Evolutionary conservation across 2,797 vertebrate species (phyloP).

Genomic region (Florisuga fusca): DNA sequence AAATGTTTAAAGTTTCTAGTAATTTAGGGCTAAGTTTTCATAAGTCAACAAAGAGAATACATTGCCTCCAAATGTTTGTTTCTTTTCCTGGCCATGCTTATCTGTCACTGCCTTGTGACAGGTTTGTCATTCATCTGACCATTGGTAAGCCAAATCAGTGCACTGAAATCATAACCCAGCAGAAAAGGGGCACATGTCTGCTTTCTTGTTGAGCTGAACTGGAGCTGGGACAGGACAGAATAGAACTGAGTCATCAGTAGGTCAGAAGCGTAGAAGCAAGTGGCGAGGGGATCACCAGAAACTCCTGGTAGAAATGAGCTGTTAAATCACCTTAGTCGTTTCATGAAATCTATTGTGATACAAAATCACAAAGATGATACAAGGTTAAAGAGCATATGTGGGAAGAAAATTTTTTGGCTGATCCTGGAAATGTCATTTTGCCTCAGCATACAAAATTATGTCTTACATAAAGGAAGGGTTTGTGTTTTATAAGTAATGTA

Average conservation of each 20-base stretch:
- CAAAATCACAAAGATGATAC: background rate
- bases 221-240: background rate
- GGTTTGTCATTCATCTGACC: background rate
- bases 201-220: background rate
- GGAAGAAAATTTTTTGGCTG: background rate
- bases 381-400: background rate
- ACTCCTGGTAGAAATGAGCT: background rate
- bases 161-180: background rate
- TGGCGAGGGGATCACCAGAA: background rate
- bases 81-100: background rate
- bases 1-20: background rate
- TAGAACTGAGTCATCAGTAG: background rate
- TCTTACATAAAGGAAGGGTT: background rate
- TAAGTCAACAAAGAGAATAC: background rate
- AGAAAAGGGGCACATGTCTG: background rate
- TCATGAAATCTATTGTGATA: background rate
- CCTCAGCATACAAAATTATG: background rate
- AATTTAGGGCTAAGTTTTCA: background rate
- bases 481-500: background rate
- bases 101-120: background rate
- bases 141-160: background rate
- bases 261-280: background rate
- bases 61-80: background rate
- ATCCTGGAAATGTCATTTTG: background rate
- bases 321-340: background rate